A percentile compares a stretch with the other conserved stretches of the same genome.
Conservation (phyloP, 2,888 invertebrate species). For the Tachina grossa region DNA sequence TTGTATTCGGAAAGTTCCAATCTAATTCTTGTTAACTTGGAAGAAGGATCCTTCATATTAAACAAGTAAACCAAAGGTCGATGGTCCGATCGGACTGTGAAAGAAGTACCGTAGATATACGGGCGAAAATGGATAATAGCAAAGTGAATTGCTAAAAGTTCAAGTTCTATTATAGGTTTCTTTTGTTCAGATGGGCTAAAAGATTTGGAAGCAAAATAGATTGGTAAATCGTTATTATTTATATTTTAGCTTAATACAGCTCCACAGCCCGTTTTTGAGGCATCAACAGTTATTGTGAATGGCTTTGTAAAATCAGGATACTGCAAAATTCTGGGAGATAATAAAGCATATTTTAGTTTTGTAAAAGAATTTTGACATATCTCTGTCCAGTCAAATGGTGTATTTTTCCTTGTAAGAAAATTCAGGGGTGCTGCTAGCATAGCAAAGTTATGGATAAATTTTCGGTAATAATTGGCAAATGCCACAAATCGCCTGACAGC, state of each 20-base stretch:
- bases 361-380: background rate
- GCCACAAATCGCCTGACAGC: background rate
- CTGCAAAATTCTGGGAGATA: background rate
- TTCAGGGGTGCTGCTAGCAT: background rate
- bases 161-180: too few species aligned
- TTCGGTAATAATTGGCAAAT: background rate
- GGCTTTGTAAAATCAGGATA: too few species aligned
- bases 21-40: too few species aligned
- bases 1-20: too few species aligned
- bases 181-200: too few species aligned
- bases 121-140: background rate
- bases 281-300: too few species aligned
- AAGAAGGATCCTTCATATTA: background rate
- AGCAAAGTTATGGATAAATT: background rate
- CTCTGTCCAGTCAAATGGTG: background rate
- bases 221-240: background rate
- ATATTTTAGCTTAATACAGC: background rate
- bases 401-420: background rate
- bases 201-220: background rate
- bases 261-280: too few species aligned
- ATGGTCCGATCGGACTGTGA: background rate
- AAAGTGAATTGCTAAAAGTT: too few species aligned
- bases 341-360: background rate
- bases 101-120: background rate
- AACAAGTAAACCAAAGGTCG: background rate